phyloP scores from a whole-genome alignment of 1,140 invertebrate species.

The Ridgeia piscesae region DNA sequence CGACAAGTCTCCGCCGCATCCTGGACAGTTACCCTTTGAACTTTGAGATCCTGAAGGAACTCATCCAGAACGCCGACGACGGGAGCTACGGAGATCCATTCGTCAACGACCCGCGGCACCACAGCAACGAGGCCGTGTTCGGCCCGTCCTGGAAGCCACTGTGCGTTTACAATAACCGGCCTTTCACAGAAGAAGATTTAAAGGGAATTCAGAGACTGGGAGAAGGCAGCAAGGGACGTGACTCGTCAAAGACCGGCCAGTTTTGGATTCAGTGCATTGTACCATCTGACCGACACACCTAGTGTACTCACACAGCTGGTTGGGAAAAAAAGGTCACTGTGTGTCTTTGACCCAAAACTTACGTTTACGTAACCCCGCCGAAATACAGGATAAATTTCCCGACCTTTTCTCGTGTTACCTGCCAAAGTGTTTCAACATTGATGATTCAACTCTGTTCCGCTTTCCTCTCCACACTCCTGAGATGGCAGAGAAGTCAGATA shows the following conservation, averaged over 20 bases:
- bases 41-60: constrained; percentile 19
- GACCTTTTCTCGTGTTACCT: constrained; percentile 44
- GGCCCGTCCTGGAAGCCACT: neutral
- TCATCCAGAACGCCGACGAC: constrained; percentile 41
- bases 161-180: constrained; percentile 41
- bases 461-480: constrained; percentile 34
- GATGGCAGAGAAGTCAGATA: constrained; percentile 37
- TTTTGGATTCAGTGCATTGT: constrained; percentile 48
- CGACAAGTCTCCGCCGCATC: neutral
- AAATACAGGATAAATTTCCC: constrained; percentile 34
- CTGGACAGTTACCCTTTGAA: neutral
- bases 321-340: constrained; percentile 35
- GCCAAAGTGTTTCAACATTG: constrained; percentile 20
- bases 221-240: constrained; percentile 39
- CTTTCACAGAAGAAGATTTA: constrained; percentile 42
- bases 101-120: constrained; percentile 14
- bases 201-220: constrained; percentile 39
- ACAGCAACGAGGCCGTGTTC: neutral
- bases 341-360: constrained; percentile 50
- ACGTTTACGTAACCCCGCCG: constrained; percentile 30
- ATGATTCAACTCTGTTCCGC: constrained; percentile 28
- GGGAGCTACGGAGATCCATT: constrained; percentile 54
- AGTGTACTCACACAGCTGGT: neutral
- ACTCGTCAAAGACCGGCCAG: constrained; percentile 43
- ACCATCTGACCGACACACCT: constrained; percentile 45